These are phyloP conservation scores for Rugalucina vietnamica DNA, from an alignment of 2,888 invertebrate species.

Conservation along the genomic window DNA sequence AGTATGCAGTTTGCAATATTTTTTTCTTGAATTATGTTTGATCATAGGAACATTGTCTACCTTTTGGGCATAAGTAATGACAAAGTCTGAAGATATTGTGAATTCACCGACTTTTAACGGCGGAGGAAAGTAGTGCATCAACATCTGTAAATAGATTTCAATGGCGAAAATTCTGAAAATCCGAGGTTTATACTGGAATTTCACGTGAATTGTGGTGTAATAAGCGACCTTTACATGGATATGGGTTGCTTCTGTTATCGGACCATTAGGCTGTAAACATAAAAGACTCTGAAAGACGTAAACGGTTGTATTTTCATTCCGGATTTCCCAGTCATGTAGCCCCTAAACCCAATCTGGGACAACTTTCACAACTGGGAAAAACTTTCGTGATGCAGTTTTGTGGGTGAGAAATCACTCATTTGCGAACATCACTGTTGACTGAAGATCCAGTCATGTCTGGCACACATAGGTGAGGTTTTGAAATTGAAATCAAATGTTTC, in stretches of 20 bases:
- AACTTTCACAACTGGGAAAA: constrained; percentile 41
- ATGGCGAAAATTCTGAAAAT: constrained; percentile 42
- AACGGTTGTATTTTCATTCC: neutral
- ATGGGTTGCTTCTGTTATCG: neutral
- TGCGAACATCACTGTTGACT: neutral
- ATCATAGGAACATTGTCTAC: no score
- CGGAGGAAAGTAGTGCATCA: constrained; percentile 41
- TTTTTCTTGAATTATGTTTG: no score
- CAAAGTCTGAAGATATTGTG: no score
- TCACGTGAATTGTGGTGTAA: constrained; percentile 12
- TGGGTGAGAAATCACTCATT: neutral
- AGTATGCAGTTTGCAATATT: no score
- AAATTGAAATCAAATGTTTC: neutral
- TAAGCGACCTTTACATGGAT: neutral
- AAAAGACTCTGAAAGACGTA: neutral
- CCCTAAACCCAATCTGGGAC: constrained; percentile 48
- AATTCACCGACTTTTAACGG: no score
- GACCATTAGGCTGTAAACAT: neutral
- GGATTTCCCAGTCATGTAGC: constrained; percentile 50
- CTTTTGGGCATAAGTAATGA: no score
- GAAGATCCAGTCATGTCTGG: neutral
- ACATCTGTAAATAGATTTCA: constrained; percentile 56
- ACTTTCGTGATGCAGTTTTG: neutral
- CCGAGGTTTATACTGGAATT: constrained; percentile 38
- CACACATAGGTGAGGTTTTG: neutral